Percentiles rank a stretch among this genome's conserved stretches.
Evolutionary conservation across 1,140 invertebrate genomes (phyloP).

Genomic region (Stegodyphus dumicola): DNA sequence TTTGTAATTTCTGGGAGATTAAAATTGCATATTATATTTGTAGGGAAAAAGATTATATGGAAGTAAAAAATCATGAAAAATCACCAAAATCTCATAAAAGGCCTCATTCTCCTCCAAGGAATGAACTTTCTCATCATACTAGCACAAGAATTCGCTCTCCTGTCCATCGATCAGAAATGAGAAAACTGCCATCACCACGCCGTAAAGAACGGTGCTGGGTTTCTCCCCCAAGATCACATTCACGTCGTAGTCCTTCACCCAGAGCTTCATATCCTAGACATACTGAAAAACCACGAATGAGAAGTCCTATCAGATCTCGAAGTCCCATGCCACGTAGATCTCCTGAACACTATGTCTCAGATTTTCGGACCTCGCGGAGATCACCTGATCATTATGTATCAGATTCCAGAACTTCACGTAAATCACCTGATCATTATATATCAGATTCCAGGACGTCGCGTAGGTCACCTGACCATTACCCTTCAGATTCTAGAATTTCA

Average conservation of each 20-base stretch:
- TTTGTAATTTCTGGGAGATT: too few species aligned
- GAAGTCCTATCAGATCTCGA: neutral
- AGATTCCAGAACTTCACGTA: slow-evolving; percentile 5
- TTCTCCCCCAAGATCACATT: neutral
- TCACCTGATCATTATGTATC: neutral
- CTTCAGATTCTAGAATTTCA: neutral
- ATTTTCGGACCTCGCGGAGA: neutral
- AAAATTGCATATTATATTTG: too few species aligned
- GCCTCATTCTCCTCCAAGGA: slow-evolving; percentile 12
- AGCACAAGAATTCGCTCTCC: slow-evolving; percentile 26
- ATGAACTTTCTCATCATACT: neutral
- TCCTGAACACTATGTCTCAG: neutral
- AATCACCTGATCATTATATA: neutral
- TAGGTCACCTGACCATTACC: neutral
- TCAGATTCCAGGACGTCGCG: neutral
- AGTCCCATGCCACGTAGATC: slow-evolving; percentile 12
- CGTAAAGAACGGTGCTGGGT: neutral
- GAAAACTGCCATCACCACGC: slow-evolving; percentile 1
- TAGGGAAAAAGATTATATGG: neutral
- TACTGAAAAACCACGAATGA: neutral
- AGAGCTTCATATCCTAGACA: slow-evolving; percentile 27
- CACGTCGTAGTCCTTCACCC: slow-evolving; percentile 33
- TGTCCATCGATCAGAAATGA: neutral
- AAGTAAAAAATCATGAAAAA: slow-evolving; percentile 9
- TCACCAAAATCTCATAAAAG: slow-evolving; percentile 25